These are phyloP conservation scores for Criorhina ranunculi DNA, from an alignment of 2,888 invertebrate species.

Conservation along the genomic window DNA sequence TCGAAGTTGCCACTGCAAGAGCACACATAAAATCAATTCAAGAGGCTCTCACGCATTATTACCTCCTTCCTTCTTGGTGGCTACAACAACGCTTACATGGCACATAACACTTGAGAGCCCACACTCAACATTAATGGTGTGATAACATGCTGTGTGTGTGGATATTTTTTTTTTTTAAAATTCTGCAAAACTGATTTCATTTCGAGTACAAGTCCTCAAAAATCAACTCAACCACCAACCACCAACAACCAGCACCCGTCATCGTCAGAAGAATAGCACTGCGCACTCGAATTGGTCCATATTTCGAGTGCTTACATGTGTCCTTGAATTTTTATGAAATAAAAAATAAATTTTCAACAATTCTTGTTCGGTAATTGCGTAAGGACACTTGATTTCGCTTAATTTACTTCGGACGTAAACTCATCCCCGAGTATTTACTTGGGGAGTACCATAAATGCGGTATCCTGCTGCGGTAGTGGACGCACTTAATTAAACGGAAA, in stretches of 20 bases:
- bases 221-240: constrained; percentile 18
- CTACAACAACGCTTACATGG: constrained; percentile 56
- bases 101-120: constrained; percentile 42
- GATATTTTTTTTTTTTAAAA: constrained; percentile 35
- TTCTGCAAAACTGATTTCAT: constrained; percentile 29
- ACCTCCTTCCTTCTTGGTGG: constrained; percentile 74
- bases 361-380: constrained; percentile 61
- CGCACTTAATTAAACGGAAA: constrained; percentile 71
- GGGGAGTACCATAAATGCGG: constrained; percentile 33
- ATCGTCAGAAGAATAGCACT: constrained; percentile 6
- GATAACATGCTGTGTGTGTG: constrained; percentile 59
- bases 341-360: constrained; percentile 56
- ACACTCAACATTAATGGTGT: constrained; percentile 57
- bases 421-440: constrained; percentile 29
- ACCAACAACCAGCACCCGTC: constrained; percentile 6
- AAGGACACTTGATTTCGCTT: constrained; percentile 72
- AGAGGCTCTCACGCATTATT: constrained; percentile 72
- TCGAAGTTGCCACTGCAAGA: constrained; percentile 28
- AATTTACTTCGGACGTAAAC: constrained; percentile 63
- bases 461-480: constrained; percentile 62
- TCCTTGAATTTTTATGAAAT: constrained; percentile 67
- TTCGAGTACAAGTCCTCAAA: constrained; percentile 55
- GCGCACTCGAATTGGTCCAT: constrained; percentile 13
- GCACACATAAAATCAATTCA: constrained; percentile 50
- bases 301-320: constrained; percentile 56